phyloP scores from a whole-genome alignment of 2,113 vertebrate genomes.

The Cranoglanis bouderius region DNA sequence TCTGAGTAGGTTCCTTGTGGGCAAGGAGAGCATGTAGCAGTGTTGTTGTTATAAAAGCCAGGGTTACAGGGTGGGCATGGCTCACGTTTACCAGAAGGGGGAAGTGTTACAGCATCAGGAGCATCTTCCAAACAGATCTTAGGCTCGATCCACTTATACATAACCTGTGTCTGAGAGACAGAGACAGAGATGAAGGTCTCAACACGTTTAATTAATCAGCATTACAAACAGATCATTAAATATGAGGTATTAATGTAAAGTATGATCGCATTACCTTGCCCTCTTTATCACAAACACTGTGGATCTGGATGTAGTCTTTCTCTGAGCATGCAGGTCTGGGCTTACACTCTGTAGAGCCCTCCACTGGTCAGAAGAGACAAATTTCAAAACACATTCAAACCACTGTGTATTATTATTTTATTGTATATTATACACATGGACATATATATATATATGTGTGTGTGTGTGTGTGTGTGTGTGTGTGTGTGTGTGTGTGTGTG shows the following conservation, averaged over 20 bases:
- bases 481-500: too few relatives aligned
- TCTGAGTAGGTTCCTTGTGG: constrained; percentile 85
- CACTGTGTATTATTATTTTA: not conserved
- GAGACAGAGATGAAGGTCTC: not conserved
- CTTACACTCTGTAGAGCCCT: constrained; percentile 81
- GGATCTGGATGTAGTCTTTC: constrained; percentile 94
- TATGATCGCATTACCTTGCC: constrained; percentile 80
- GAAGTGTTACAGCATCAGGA: constrained; percentile 75
- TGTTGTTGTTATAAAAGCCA: constrained; percentile 91
- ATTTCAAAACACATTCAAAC: not conserved
- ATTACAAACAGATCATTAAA: not conserved
- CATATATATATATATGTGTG: too few relatives aligned
- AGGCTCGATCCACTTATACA: constrained; percentile 93
- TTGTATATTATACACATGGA: not conserved
- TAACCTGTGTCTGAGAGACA: constrained; percentile 84
- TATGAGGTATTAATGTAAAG: not conserved
- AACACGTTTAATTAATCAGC: too few relatives aligned
- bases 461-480: too few relatives aligned
- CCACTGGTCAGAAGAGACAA: constrained; percentile 69
- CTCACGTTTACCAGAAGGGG: constrained; percentile 86
- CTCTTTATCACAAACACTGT: constrained; percentile 87
- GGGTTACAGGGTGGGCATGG: constrained; percentile 97
- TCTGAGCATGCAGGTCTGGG: constrained; percentile 82
- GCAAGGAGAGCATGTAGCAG: constrained; percentile 88
- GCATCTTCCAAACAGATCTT: constrained; percentile 89